These are phyloP conservation scores for Triops longicaudatus DNA, from an alignment of 1,140 invertebrate species.

Conservation along the genomic window DNA sequence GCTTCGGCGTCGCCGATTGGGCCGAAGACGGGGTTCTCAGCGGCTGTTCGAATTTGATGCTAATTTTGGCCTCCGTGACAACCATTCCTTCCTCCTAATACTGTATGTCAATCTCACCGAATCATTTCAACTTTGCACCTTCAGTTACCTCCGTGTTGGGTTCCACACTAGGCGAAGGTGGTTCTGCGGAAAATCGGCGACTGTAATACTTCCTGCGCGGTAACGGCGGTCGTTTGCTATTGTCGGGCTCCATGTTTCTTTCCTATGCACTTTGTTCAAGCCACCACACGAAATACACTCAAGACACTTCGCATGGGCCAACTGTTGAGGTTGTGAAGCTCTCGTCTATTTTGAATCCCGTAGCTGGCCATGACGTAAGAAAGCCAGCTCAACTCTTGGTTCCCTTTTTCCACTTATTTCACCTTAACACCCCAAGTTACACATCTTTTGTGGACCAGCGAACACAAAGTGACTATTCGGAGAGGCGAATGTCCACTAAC, in stretches of 20 bases:
- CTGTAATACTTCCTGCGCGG: background rate
- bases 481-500: no score
- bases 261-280: background rate
- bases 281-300: background rate
- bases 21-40: background rate
- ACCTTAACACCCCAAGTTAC: no score
- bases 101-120: background rate
- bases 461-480: no score
- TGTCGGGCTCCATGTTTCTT: background rate
- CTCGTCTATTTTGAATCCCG: conserved; percentile 5
- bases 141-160: background rate
- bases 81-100: background rate
- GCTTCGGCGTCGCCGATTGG: background rate
- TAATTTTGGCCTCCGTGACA: background rate
- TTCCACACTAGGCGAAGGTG: background rate
- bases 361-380: background rate
- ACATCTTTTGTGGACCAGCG: no score
- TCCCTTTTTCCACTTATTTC: background rate
- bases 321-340: background rate
- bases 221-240: background rate
- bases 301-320: background rate
- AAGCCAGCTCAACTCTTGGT: background rate
- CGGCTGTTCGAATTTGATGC: conserved; percentile 1
- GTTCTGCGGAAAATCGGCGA: background rate
- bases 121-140: background rate